Evolutionary conservation across 1,140 invertebrate species (phyloP).

Genomic region (Planococcus citri): DNA sequence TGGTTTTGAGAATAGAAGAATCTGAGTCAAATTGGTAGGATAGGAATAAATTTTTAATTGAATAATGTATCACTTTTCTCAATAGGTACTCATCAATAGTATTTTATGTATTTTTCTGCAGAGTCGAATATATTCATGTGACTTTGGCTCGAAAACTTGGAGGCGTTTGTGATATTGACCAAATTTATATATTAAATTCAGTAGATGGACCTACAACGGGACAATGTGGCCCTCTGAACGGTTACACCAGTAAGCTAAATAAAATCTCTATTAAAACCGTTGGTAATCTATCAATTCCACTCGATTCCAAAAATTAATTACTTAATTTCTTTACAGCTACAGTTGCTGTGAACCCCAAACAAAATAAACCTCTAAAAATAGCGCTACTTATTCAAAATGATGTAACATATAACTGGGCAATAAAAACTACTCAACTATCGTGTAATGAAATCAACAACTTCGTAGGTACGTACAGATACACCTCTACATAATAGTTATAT

Average conservation of each 20-base stretch:
- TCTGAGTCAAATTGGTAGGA: too few species aligned
- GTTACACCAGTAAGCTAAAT: slow-evolving; percentile 34
- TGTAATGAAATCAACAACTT: slow-evolving; percentile 31
- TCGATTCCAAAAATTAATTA: background rate
- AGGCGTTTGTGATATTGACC: slow-evolving; percentile 35
- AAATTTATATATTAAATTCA: slow-evolving; percentile 34
- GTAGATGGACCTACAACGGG: slow-evolving; percentile 34
- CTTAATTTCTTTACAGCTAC: slow-evolving; percentile 30
- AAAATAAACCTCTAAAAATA: slow-evolving; percentile 32
- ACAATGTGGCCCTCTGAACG: slow-evolving; percentile 33
- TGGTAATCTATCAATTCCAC: too few species aligned
- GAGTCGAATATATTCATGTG: slow-evolving; percentile 33
- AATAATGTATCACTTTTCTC: too few species aligned
- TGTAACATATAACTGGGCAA: slow-evolving; percentile 32
- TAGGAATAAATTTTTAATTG: too few species aligned
- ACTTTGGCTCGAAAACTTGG: slow-evolving; percentile 33
- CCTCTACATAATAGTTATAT: too few species aligned
- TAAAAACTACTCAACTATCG: slow-evolving; percentile 33
- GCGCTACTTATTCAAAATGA: slow-evolving; percentile 34
- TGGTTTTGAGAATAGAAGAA: too few species aligned
- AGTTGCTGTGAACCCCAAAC: slow-evolving; percentile 32
- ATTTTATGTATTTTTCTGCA: slow-evolving; percentile 22
- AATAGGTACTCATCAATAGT: too few species aligned
- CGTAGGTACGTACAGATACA: slow-evolving; percentile 28
- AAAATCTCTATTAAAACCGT: too few species aligned